Base-by-base conservation (phyloP, 2,797 vertebrate genomes). In the Mico argentatus region DNA sequence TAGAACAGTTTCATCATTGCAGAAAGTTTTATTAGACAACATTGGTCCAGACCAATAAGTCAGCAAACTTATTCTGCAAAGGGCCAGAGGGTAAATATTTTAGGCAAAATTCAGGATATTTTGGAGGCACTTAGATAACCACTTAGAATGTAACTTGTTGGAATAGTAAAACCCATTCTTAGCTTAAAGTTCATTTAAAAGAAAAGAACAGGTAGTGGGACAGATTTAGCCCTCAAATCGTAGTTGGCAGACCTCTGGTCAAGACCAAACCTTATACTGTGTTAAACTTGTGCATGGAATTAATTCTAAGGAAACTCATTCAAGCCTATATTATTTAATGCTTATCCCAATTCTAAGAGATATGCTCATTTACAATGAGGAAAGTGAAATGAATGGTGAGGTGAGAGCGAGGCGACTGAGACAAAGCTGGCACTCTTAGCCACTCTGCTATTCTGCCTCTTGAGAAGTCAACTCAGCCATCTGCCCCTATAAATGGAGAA, bases 21-120 rank as follows among this genome's bases (percentile, higher is more conserved):
- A 87, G 52, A 92, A 81, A 87, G 41, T 94, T 96, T 82, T 96
- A 17, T 26, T 80, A 72, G 84, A 87, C 33, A 93, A 20, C 7
- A 26, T 4, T 72, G 81, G n/a, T 94, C 22, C 93, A 82, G 57
- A 94, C 82, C 5, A 57, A 15, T 19, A 19, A 41, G 19, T 70
- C 46, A 67, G 82, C 59, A 90, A 92, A 85, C 7, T 20, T 95
- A 75, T 81, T 90, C 41, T 55, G 76, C 76, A 39, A 81, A 96
- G 52, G 57, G 27, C 7, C 27, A 52, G 13, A 84, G 1, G 79
- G 83, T 61, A 92, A 77, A 80, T 79, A 80, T 20, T 57, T 90
- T 57, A 83, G 83, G 50, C 27, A 93, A 93, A 89, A 77, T 13
- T 79, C 46, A 94, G 27, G 41, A 5, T 52, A 61, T 79, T 82